These are phyloP conservation scores for Neoaliturus tenellus DNA, from an alignment of 2,888 invertebrate species.

Conservation along the genomic window DNA sequence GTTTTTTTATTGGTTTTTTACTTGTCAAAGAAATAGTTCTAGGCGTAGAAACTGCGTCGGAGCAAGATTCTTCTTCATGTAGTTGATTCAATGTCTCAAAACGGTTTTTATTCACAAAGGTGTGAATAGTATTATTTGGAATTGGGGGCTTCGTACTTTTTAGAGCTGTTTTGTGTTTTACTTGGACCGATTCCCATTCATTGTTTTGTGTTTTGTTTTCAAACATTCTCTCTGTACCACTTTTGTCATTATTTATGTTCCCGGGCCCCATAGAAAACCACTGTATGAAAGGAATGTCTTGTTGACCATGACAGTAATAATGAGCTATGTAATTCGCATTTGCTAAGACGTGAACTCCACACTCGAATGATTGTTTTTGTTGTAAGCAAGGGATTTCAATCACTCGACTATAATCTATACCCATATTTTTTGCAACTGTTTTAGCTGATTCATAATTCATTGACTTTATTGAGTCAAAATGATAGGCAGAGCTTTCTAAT, in stretches of 20 bases:
- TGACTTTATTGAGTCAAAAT: no score
- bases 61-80: no score
- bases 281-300: neutral
- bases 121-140: slow-evolving; percentile 2
- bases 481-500: no score
- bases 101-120: no score
- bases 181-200: neutral
- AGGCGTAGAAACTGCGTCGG: no score
- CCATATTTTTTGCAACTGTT: no score
- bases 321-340: neutral
- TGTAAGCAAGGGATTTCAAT: no score
- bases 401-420: no score
- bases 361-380: neutral
- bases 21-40: no score
- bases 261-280: neutral
- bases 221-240: neutral
- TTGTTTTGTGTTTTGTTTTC: neutral
- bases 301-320: neutral
- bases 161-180: neutral
- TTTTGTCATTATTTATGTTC: neutral
- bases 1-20: no score
- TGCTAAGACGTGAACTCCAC: neutral
- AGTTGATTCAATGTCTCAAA: no score
- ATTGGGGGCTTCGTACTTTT: neutral
- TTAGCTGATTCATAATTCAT: no score